Conservation (phyloP, 2,113 vertebrate species). For the Mustela lutreola region DNA sequence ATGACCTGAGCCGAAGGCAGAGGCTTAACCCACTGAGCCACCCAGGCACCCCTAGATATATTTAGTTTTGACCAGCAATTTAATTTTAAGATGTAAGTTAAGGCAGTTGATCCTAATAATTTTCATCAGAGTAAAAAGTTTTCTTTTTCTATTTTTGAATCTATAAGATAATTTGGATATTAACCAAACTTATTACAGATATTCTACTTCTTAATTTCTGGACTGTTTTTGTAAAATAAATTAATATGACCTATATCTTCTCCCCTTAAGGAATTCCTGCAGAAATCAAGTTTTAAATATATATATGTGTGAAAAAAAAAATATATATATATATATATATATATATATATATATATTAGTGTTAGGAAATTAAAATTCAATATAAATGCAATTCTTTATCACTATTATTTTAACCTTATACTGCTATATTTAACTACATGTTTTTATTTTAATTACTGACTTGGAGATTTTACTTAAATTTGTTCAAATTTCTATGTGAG, state of each 20-base stretch:
- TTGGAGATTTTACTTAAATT: background rate
- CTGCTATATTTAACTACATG: background rate
- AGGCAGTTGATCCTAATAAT: background rate
- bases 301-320: too few species aligned
- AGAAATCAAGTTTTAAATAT: background rate
- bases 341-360: too few species aligned
- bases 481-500: background rate
- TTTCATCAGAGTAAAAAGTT: background rate
- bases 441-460: background rate
- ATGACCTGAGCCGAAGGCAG: too few species aligned
- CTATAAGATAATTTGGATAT: background rate
- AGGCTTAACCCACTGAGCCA: too few species aligned
- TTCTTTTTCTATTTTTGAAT: background rate
- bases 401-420: background rate
- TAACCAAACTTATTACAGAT: background rate
- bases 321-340: too few species aligned
- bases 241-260: background rate
- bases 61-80: background rate
- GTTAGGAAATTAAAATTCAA: background rate
- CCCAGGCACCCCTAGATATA: too few species aligned
- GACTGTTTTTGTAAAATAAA: background rate
- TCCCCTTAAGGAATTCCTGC: background rate
- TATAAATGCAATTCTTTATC: background rate
- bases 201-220: background rate
- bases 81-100: background rate